Base-by-base conservation (phyloP, 2,888 invertebrate genomes). In the Thereva unica region DNA sequence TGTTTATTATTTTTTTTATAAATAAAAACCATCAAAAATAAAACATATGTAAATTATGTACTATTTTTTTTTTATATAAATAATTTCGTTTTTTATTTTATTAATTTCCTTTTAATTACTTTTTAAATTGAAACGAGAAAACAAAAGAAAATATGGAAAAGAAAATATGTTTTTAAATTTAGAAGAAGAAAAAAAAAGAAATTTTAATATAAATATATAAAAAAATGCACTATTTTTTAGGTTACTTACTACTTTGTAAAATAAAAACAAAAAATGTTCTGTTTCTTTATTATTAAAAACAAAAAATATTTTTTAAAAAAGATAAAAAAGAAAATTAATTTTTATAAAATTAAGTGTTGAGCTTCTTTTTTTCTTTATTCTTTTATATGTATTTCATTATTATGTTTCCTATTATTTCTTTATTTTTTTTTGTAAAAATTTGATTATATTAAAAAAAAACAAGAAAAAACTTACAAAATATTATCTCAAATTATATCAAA, bases 1-100 rank as follows among this genome's bases (percentile, higher is more conserved):
- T 45, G 42, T 54, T 64, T 54, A 37, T 12, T 64, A 44, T 54
- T 45, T 45, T 64, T 54, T 64, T n/a, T 45, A 54, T 35, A 34
- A 42, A 4, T 44, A 42, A 23, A 55, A 55, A 45, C 35, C 35
- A 35, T 35, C n/a, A 47, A 34, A 37, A 44, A 35, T 35, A 10
- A 59, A 59, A 9, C 35, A 49, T 47, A 38, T 44, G 59, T 44
- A 47, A 44, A 59, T 4, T 45, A 10, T 45, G 9, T 45, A 10
- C 5, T 9, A 10, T 45, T 45, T 10, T 8, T 45, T 45, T 9
- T 45, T 5, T 8, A n/a, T 45, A 10, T 45, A 10, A 9, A 5
- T 9, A 2, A 45, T 45, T 8, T 8, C 9, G 9, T 45, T 45
- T 45, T 45, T 9, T 9, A n/a, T 45, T 45, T 45, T 9, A 4